Evolutionary conservation across 2,797 vertebrate species (phyloP), one percentile per base, ranked within the genome.

Genomic region (Sebastes kiyomatsui): DNA sequence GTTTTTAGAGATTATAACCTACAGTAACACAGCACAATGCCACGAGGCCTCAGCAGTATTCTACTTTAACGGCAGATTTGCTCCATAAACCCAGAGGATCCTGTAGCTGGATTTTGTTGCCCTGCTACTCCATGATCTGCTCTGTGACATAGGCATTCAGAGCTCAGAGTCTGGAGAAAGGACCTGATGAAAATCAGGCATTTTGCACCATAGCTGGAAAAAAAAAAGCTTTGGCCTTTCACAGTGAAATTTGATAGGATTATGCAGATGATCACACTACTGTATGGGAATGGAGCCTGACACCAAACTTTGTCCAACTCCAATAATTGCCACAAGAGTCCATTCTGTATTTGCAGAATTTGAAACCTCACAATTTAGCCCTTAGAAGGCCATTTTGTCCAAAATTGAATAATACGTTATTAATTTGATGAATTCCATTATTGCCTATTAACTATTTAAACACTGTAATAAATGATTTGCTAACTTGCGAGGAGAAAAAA

Each of bases 1-100:
- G 77, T 92, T 94, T 93, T 85, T 71, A 79, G 75, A 92, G 93
- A 95, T 94, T 93, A 93, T 84, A 89, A 91, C 86, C 87, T 83
- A 83, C 73, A 83, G 73, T 80, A 80, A 78, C 14, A 52, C 83
- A 78, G 71, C 83, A 83, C 88, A 87, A 88, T 90, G 83, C 87
- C 79, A 74, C 33, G 14, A 88, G 92, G 91, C 87, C 90, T 84
- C 87, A 65, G 59, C 76, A 46, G 87, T 85, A 85, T 87, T 92
- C 80, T 71, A 74, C 87, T 89, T 79, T 67, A 85, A 87, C 55
- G 46, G 85, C 83, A 89, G 90, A 92, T 92, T 92, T 90, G 82
- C 82, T 81, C 84, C 30, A 58, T 84, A 81, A 92, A 81, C 88
- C 90, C 88, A 0, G 49, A 62, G 84, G 81, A 88, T 90, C 78